Conservation (phyloP, 2,113 vertebrate species). For the Cervus canadensis region DNA sequence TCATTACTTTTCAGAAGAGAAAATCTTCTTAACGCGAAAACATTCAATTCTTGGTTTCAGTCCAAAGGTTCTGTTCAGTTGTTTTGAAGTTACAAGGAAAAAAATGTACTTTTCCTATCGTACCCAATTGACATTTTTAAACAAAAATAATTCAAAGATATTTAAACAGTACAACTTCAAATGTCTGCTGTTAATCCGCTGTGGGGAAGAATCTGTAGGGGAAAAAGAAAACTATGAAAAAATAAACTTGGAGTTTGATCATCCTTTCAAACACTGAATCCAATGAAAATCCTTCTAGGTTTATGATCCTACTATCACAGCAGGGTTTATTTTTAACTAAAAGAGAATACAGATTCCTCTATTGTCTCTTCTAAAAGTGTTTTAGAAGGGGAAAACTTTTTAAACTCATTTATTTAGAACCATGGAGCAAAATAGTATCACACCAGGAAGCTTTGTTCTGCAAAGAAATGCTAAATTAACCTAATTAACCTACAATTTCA, state of each 20-base stretch:
- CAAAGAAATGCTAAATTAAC: background rate
- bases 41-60: conserved; percentile 70
- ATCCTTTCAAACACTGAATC: conserved; percentile 68
- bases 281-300: conserved; percentile 55
- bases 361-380: conserved; percentile 20
- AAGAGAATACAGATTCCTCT: conserved; percentile 2
- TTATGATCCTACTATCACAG: conserved; percentile 56
- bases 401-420: background rate
- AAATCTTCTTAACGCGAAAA: conserved; percentile 62
- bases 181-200: conserved; percentile 71
- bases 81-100: conserved; percentile 72
- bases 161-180: conserved; percentile 74
- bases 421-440: background rate
- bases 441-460: background rate
- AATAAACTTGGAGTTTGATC: conserved; percentile 70
- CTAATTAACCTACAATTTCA: conserved; percentile 3
- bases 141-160: conserved; percentile 77
- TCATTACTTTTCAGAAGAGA: conserved; percentile 65
- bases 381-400: background rate
- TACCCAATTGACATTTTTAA: conserved; percentile 76
- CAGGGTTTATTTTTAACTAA: conserved; percentile 50
- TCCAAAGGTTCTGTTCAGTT: conserved; percentile 73
- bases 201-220: conserved; percentile 55
- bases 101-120: conserved; percentile 74
- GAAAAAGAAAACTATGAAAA: conserved; percentile 58